Conservation (phyloP, 2,113 vertebrate species). For the Calidris pugnax region DNA sequence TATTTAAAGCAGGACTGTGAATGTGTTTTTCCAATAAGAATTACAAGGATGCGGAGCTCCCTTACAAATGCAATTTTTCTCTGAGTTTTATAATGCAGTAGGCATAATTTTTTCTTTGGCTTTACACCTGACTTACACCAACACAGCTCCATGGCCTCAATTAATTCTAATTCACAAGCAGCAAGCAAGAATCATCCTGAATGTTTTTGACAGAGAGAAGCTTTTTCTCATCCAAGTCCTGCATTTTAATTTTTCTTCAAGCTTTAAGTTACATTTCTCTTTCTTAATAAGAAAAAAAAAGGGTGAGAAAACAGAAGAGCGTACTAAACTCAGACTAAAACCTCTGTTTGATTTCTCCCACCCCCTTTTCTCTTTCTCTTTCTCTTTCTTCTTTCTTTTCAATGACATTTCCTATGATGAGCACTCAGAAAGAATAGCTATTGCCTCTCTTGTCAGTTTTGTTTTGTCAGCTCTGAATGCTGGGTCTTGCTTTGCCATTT, state of each 20-base stretch:
- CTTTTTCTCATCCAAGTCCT: not conserved
- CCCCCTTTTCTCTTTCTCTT: not conserved
- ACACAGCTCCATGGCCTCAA: not conserved
- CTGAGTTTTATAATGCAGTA: not conserved
- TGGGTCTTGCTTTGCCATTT: slow-evolving; percentile 75
- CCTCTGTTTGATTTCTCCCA: slow-evolving; percentile 8
- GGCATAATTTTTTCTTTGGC: not conserved
- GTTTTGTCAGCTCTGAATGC: slow-evolving; percentile 72
- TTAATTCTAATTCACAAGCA: not conserved
- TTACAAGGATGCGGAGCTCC: not conserved
- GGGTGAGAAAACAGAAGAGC: slow-evolving; percentile 2
- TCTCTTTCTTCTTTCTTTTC: slow-evolving; percentile 33
- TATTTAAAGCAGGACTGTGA: not conserved
- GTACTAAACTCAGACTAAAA: slow-evolving; percentile 33
- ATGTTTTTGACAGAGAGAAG: not conserved
- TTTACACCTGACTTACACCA: not conserved
- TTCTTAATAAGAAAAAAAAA: not conserved
- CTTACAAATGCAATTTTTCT: not conserved
- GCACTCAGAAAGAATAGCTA: slow-evolving; percentile 60
- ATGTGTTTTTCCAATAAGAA: not conserved
- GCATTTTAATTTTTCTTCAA: slow-evolving; percentile 1
- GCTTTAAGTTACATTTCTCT: not conserved
- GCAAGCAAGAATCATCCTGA: not conserved
- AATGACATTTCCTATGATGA: slow-evolving; percentile 66
- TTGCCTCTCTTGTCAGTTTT: slow-evolving; percentile 68